phyloP scores from a whole-genome alignment of 1,140 invertebrate genomes.

The Orchestia grillus region DNA sequence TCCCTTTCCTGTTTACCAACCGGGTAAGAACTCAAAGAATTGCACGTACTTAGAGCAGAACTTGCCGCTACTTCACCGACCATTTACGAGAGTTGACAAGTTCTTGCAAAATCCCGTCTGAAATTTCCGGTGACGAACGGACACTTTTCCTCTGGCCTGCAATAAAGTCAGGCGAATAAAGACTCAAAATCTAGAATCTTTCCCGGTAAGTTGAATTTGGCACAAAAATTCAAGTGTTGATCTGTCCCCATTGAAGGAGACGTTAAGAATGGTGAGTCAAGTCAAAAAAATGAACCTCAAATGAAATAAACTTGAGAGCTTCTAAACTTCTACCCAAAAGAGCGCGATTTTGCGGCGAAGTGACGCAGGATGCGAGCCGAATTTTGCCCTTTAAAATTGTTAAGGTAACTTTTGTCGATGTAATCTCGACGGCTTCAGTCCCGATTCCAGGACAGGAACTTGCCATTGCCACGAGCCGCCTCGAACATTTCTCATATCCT shows the following conservation, averaged over 20 bases:
- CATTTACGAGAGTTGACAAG: background rate
- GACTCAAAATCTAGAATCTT: constrained; percentile 3
- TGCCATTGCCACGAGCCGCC: background rate
- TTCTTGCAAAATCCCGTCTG: background rate
- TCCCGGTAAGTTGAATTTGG: constrained; percentile 6
- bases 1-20: no score
- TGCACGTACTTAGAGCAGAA: background rate
- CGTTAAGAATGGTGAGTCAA: constrained; percentile 1
- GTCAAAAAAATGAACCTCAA: background rate
- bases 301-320: constrained; percentile 5
- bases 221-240: constrained; percentile 10
- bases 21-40: background rate
- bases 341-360: background rate
- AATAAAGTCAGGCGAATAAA: background rate
- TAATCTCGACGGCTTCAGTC: background rate
- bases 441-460: background rate
- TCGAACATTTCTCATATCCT: background rate
- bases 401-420: background rate
- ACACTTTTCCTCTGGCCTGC: background rate
- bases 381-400: constrained; percentile 25
- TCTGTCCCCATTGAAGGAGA: background rate
- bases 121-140: background rate
- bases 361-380: background rate
- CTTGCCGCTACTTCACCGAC: background rate
- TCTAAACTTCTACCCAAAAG: constrained; percentile 11